A percentile compares a stretch with the other conserved stretches of the same genome.
phyloP scores from a whole-genome alignment of 2,888 invertebrate species.

The Zhengitettix transpicula region DNA sequence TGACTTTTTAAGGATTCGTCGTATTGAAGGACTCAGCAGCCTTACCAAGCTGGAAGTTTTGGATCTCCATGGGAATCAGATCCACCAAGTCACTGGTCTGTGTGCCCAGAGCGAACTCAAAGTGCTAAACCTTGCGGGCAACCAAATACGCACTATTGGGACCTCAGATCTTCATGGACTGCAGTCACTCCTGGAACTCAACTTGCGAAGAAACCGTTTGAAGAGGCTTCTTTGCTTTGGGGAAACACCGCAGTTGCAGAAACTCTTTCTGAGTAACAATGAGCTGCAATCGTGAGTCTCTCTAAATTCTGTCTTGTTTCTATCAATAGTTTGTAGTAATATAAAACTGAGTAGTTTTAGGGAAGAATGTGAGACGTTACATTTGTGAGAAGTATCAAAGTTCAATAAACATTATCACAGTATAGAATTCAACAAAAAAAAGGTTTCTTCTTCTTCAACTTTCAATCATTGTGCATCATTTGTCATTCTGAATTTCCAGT shows the following conservation, averaged over 20 bases:
- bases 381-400: too few relatives aligned
- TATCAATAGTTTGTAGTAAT: background rate
- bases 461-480: too few relatives aligned
- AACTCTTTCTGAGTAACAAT: constrained; percentile 71
- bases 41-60: constrained; percentile 69
- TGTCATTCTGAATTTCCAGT: too few relatives aligned
- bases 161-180: constrained; percentile 64
- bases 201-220: constrained; percentile 72
- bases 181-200: constrained; percentile 64
- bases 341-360: too few relatives aligned
- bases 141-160: constrained; percentile 65
- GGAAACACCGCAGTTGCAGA: constrained; percentile 54
- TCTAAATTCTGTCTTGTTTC: background rate
- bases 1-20: constrained; percentile 44
- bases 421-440: too few relatives aligned
- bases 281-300: constrained; percentile 42
- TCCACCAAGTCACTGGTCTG: constrained; percentile 54
- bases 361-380: too few relatives aligned
- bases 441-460: too few relatives aligned
- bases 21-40: constrained; percentile 57
- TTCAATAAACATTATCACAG: too few relatives aligned
- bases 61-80: constrained; percentile 86
- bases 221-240: constrained; percentile 66
- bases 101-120: constrained; percentile 56
- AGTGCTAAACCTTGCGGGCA: constrained; percentile 85